Percentiles rank a stretch among this genome's conserved stretches.
phyloP scores from a whole-genome alignment of 2,888 invertebrate genomes.

The Mesodorylaimus sp. region DNA sequence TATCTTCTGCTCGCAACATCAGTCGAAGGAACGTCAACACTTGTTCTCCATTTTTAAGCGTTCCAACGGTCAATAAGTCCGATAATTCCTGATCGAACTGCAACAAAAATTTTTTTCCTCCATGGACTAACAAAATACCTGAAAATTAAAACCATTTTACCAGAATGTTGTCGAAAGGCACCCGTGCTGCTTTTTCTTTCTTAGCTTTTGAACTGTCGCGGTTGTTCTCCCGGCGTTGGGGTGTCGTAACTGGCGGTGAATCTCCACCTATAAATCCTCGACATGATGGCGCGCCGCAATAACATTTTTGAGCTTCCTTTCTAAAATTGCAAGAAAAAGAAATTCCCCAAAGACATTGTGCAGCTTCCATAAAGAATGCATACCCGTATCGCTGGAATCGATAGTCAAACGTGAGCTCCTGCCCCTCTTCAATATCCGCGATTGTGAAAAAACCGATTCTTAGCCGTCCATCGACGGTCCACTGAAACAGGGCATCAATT shows the following conservation, averaged over 20 bases:
- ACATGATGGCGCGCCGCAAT: conserved; percentile 68
- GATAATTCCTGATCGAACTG: conserved; percentile 74
- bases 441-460: conserved; percentile 91
- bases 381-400: conserved; percentile 90
- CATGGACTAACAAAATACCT: conserved; percentile 8
- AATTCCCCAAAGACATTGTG: background rate
- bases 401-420: conserved; percentile 97
- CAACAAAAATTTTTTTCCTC: conserved; percentile 13
- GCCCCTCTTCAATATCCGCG: conserved; percentile 57
- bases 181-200: conserved; percentile 14
- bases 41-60: conserved; percentile 65
- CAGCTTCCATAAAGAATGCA: conserved; percentile 24
- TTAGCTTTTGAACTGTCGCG: conserved; percentile 16
- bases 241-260: background rate
- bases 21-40: conserved; percentile 70
- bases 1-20: conserved; percentile 73
- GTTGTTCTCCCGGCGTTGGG: background rate
- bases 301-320: conserved; percentile 85
- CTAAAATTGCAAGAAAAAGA: conserved; percentile 36
- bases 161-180: conserved; percentile 6
- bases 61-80: conserved; percentile 51
- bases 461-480: conserved; percentile 48
- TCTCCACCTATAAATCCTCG: conserved; percentile 71
- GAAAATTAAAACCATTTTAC: too few species aligned
- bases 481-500: conserved; percentile 29